phyloP scores from a whole-genome alignment of 2,113 vertebrate species.

The Benitochromis conjunctus region DNA sequence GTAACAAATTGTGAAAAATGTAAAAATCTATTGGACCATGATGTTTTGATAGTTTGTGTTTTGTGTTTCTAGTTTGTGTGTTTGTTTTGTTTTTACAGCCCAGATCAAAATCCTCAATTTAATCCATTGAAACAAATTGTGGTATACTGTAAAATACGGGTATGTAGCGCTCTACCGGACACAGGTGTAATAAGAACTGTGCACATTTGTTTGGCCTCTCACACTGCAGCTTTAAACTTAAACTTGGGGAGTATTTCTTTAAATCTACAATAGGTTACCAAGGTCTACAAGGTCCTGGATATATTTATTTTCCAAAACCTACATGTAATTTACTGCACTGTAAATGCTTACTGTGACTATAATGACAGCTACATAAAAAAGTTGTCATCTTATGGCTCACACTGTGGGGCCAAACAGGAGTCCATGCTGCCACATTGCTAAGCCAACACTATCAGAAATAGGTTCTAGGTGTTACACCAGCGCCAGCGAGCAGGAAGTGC shows the following conservation, averaged over 20 bases:
- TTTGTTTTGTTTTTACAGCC: background rate
- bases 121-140: no score
- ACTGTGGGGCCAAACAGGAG: background rate
- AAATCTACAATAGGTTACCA: background rate
- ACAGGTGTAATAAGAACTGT: no score
- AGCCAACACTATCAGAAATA: background rate
- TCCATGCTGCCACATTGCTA: background rate
- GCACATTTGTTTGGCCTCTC: background rate
- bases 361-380: background rate
- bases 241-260: background rate
- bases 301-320: background rate
- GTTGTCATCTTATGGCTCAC: background rate
- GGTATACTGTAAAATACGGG: no score
- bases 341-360: background rate
- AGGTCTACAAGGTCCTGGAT: background rate
- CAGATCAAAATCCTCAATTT: background rate
- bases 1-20: background rate
- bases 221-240: background rate
- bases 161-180: no score
- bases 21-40: background rate
- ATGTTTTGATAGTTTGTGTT: background rate
- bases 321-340: background rate
- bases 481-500: background rate
- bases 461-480: background rate
- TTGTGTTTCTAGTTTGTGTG: background rate